Evolutionary conservation across 2,113 vertebrate genomes (phyloP).

Genomic region (Oreochromis aureus): DNA sequence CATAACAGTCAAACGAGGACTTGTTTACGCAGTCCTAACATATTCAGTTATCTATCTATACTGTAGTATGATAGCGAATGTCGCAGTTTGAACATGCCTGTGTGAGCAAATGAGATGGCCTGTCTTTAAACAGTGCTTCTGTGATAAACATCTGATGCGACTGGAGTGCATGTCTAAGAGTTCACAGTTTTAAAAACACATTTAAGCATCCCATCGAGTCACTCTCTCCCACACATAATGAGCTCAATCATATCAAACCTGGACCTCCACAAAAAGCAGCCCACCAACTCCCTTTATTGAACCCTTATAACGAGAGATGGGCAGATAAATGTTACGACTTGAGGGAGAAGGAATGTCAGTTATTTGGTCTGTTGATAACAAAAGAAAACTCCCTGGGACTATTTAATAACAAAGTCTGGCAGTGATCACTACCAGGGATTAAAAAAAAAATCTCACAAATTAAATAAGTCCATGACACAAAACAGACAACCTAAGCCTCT

Average conservation of each 20-base stretch:
- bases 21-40: not conserved
- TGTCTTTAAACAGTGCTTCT: slow-evolving; percentile 1
- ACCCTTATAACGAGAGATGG: not conserved
- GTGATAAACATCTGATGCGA: slow-evolving; percentile 25
- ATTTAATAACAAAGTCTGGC: slow-evolving; percentile 33
- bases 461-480: slow-evolving; percentile 10
- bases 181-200: slow-evolving; percentile 57
- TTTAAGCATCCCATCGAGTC: not conserved
- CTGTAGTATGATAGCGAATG: not conserved
- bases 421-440: slow-evolving; percentile 4
- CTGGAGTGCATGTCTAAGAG: slow-evolving; percentile 40
- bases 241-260: not conserved
- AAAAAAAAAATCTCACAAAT: slow-evolving; percentile 1
- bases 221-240: not conserved
- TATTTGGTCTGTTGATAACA: slow-evolving; percentile 61
- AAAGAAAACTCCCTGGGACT: slow-evolving; percentile 37
- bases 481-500: slow-evolving; percentile 16
- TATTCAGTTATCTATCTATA: not conserved
- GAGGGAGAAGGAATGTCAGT: slow-evolving; percentile 54
- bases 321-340: slow-evolving; percentile 27
- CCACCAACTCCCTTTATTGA: not conserved
- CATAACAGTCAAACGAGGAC: not conserved
- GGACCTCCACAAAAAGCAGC: not conserved
- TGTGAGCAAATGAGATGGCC: not conserved
- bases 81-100: slow-evolving; percentile 21